A percentile compares a stretch with the other conserved stretches of the same genome.
Conservation (phyloP, 2,113 vertebrate genomes). For the Rostratula benghalensis region DNA sequence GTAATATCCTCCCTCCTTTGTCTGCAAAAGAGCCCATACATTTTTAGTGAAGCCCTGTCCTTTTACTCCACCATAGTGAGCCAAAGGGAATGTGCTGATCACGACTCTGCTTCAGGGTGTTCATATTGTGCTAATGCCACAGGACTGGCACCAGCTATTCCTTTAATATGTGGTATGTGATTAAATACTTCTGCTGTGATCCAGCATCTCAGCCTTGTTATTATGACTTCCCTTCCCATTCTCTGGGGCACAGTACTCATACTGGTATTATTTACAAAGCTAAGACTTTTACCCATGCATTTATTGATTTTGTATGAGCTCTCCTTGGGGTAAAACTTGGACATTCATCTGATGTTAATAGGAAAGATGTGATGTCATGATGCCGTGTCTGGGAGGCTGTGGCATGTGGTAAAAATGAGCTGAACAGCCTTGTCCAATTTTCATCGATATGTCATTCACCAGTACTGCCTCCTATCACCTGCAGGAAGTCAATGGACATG, state of each 20-base stretch:
- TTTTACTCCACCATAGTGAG: neutral
- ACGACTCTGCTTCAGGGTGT: neutral
- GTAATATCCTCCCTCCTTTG: neutral
- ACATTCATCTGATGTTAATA: neutral
- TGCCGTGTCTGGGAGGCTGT: neutral
- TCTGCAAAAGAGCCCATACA: neutral
- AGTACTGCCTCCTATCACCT: neutral
- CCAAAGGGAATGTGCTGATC: neutral
- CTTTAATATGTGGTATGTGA: neutral
- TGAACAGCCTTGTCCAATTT: neutral
- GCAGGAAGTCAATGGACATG: neutral
- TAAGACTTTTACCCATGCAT: neutral
- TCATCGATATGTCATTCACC: neutral
- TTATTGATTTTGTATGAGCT: neutral
- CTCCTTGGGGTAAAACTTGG: neutral
- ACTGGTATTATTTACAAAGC: neutral
- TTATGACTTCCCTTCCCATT: neutral
- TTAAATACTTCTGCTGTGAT: neutral
- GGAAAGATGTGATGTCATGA: neutral
- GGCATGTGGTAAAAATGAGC: neutral
- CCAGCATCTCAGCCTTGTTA: neutral
- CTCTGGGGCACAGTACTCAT: neutral
- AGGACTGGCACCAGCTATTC: neutral
- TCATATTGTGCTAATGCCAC: neutral
- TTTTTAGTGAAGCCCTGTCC: neutral